Evolutionary conservation across 2,888 invertebrate species (phyloP).

Genomic region (Crossocerus cetratus): DNA sequence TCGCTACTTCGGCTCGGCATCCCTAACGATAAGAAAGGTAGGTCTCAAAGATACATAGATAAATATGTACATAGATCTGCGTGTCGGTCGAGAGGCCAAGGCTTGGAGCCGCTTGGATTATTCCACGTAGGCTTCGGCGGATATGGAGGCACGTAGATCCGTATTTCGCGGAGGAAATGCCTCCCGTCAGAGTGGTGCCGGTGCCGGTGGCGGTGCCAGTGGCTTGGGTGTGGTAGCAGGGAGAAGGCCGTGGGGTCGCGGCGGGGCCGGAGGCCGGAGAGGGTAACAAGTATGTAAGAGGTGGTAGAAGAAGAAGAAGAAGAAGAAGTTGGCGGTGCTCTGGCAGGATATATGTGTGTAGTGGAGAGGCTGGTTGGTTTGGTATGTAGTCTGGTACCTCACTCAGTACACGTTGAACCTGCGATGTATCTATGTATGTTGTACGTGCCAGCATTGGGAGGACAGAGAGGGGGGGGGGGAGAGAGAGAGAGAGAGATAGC

Average conservation of each 20-base stretch:
- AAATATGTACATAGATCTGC: no score
- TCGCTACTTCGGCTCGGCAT: no score
- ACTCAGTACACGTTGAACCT: slow-evolving; percentile 41
- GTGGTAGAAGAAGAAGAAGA: slow-evolving; percentile 57
- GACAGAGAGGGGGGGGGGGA: slow-evolving; percentile 13
- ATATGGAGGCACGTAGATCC: slow-evolving; percentile 67
- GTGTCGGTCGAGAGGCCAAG: slow-evolving; percentile 7
- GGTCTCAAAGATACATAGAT: no score
- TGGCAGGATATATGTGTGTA: slow-evolving; percentile 59
- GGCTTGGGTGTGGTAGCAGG: slow-evolving; percentile 4
- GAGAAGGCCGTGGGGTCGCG: no score
- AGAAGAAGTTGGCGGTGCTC: slow-evolving; percentile 57
- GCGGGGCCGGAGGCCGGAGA: no score
- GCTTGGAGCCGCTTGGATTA: slow-evolving; percentile 47
- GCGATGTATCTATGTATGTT: slow-evolving; percentile 2
- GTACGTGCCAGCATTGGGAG: slow-evolving; percentile 20
- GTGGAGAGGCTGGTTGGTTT: slow-evolving; percentile 3
- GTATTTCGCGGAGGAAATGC: slow-evolving; percentile 65
- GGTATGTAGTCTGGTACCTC: slow-evolving; percentile 44
- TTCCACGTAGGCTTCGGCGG: slow-evolving; percentile 64
- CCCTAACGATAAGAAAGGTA: no score
- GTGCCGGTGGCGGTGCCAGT: slow-evolving; percentile 22
- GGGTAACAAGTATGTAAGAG: slow-evolving; percentile 31
- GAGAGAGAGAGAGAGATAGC: no score
- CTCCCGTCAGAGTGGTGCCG: slow-evolving; percentile 25